Base-by-base conservation (phyloP, 2,888 invertebrate genomes). In the Cantharis rufa region DNA sequence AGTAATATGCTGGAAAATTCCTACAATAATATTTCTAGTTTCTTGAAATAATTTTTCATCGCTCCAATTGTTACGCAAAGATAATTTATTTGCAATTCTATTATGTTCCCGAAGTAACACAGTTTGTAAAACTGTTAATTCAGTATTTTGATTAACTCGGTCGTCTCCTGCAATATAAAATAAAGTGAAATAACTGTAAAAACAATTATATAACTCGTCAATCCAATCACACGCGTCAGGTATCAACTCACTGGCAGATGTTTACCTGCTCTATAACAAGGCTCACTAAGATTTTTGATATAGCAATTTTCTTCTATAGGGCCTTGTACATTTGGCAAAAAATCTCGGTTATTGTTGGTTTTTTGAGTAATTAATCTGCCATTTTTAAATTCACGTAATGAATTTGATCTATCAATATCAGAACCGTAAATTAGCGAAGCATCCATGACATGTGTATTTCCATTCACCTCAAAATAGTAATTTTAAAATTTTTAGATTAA, bases 61-160 rank as follows among this genome's bases (percentile, higher is more conserved):
- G 64, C 89, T 89, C 91, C 93, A 93, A 28, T 90, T 89, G 0
- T 93, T 93, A 88, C 96, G 95, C 5, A 94, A 81, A 2, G 86
- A 83, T 18, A 95, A 85, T 0, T 88, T 88, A 9, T 87, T 87
- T 0, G 94, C 94, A 1, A 95, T 84, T 0, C 94, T 91, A 86
- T 95, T 95, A 86, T 95, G 95, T 82, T 94, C 94, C 16, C 94
- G 89, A 3, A 93, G 91, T 84, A 93, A 91, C 10, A 94, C 84
- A 3, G 92, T 91, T 79, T 95, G 94, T 0, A 94, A 84, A 0
- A 92, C 89, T 0, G 93, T 92, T 63, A 94, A 87, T 0, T 93
- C 92, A 3, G 94, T 91, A 69, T 93, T 91, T 84, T 94, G 94
- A 87, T 94, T 94, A 4, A 91, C 92, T 72, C 94, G 91, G 15